A percentile compares a stretch with the other conserved stretches of the same genome.
These are phyloP conservation scores for Clavelina lepadiformis DNA, from an alignment of 23 tunicate species.

Conservation along the genomic window DNA sequence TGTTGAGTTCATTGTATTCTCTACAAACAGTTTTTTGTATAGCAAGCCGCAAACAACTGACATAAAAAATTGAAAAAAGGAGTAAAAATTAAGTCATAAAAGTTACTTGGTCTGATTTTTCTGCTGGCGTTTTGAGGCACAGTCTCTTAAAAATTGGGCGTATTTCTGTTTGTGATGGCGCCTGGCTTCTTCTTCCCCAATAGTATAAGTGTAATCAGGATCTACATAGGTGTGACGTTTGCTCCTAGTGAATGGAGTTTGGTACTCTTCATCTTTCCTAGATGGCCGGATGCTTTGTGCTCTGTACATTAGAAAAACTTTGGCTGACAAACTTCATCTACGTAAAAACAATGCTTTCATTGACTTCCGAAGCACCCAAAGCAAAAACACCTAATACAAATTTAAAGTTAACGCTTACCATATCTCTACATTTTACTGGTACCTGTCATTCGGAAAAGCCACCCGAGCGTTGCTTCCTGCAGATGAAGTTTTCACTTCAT, in stretches of 20 bases:
- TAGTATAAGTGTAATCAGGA: slow-evolving; percentile 69
- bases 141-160: slow-evolving; percentile 34
- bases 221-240: slow-evolving; percentile 77
- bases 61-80: not conserved
- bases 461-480: slow-evolving; percentile 19
- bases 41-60: not conserved
- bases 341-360: too few species aligned
- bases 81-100: not conserved
- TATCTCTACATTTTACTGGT: too few species aligned
- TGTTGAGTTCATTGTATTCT: slow-evolving; percentile 48
- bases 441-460: slow-evolving; percentile 88
- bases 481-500: not conserved
- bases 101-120: slow-evolving; percentile 36
- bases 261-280: slow-evolving; percentile 41
- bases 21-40: slow-evolving; percentile 16
- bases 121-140: slow-evolving; percentile 34
- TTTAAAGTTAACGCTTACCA: too few species aligned
- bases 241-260: slow-evolving; percentile 60
- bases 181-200: slow-evolving; percentile 50
- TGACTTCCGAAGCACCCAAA: too few species aligned
- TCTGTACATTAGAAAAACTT: slow-evolving; percentile 6
- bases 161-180: slow-evolving; percentile 58
- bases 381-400: too few species aligned
- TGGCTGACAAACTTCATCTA: too few species aligned
- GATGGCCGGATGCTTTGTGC: slow-evolving; percentile 80